A percentile compares a stretch with the other conserved stretches of the same genome.
Conservation (phyloP, 2,888 invertebrate genomes). For the Gari tellinella region DNA sequence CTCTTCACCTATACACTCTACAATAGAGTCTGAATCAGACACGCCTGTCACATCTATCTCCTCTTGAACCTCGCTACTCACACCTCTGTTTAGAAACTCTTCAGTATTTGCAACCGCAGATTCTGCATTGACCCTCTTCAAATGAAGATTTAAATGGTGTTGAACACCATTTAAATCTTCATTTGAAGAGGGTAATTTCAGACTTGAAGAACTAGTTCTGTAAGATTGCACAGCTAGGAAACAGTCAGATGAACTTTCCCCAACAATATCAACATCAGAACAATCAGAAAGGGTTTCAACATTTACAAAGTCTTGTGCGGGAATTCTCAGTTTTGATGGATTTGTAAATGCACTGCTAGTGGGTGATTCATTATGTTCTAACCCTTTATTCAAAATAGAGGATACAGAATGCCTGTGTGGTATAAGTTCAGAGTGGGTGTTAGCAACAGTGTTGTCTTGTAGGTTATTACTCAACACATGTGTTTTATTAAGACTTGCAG, state of each 20-base stretch:
- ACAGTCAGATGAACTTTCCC: background rate
- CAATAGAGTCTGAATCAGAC: constrained; percentile 36
- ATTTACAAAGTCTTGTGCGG: constrained; percentile 29
- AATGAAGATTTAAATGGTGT: no score
- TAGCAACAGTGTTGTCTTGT: background rate
- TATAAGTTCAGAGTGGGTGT: no score
- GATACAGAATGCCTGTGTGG: no score
- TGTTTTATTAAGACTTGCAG: background rate
- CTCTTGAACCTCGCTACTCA: constrained; percentile 1
- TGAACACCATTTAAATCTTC: no score
- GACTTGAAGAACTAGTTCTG: no score
- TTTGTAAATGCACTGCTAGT: constrained; percentile 20
- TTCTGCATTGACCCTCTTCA: no score
- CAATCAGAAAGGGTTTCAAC: constrained; percentile 33
- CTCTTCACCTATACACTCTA: constrained; percentile 28
- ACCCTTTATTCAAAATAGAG: background rate
- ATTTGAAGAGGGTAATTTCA: no score
- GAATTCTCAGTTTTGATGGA: background rate
- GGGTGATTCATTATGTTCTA: constrained; percentile 28
- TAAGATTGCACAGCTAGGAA: constrained; percentile 1
- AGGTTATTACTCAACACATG: background rate
- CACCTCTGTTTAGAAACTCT: background rate
- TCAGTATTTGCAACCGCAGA: no score
- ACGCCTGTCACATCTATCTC: constrained; percentile 36
- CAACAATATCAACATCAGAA: constrained; percentile 44